A percentile compares a stretch with the other conserved stretches of the same genome.
Conservation (phyloP, 2,797 vertebrate species). For the Cephalopachus bancanus region DNA sequence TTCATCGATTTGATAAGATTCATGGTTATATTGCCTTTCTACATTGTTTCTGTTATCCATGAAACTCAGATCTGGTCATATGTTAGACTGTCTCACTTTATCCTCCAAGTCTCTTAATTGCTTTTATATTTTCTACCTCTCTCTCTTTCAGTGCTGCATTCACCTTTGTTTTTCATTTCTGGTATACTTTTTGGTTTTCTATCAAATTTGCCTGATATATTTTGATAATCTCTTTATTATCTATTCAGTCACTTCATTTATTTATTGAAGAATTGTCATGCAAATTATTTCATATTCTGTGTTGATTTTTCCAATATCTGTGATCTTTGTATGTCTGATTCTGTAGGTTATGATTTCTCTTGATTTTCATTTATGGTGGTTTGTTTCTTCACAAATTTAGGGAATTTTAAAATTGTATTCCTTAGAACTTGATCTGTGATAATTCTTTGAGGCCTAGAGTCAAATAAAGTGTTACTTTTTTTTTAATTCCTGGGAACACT, state of each 20-base stretch:
- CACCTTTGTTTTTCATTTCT: background rate
- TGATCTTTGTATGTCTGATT: background rate
- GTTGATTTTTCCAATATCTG: background rate
- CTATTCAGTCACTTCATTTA: background rate
- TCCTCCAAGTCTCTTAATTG: background rate
- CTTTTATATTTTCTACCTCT: background rate
- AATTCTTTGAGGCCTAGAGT: background rate
- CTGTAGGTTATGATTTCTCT: background rate
- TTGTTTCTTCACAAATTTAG: background rate
- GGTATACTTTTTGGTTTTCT: background rate
- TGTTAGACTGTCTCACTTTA: background rate
- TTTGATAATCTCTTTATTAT: background rate
- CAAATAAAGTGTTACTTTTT: background rate
- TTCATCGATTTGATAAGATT: background rate
- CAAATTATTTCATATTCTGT: background rate
- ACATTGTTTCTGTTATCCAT: background rate
- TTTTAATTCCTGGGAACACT: too few relatives aligned
- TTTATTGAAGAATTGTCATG: background rate
- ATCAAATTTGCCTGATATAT: background rate
- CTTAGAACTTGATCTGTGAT: background rate
- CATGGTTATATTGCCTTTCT: background rate
- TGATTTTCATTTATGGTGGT: background rate
- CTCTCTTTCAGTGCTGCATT: background rate
- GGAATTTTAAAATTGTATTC: constrained; percentile 6
- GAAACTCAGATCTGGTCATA: background rate